Conservation (phyloP, 2,888 invertebrate species). For the Andrena praecox region DNA sequence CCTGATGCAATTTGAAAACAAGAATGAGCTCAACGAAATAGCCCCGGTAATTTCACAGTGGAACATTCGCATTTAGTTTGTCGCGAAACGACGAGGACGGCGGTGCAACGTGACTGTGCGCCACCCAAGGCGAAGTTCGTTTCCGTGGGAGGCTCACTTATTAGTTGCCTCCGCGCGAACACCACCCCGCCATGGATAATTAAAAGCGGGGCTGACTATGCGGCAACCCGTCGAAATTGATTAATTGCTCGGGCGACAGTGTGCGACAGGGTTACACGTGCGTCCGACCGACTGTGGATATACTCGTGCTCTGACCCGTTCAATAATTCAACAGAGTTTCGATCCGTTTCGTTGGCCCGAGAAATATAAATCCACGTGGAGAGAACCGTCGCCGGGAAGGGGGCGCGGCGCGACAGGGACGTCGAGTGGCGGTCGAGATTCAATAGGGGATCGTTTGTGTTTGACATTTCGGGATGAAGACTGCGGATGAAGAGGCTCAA, state of each 20-base stretch:
- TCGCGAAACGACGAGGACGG: background rate
- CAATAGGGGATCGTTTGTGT: conserved; percentile 14
- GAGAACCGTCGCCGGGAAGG: background rate
- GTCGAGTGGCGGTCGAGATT: background rate
- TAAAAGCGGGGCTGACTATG: conserved; percentile 7
- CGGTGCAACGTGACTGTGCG: background rate
- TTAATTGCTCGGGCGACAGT: conserved; percentile 36
- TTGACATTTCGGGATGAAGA: conserved; percentile 14
- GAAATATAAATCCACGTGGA: conserved; percentile 28
- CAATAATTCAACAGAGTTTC: conserved; percentile 50
- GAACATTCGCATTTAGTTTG: background rate
- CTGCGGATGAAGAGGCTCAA: background rate
- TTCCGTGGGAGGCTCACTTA: background rate
- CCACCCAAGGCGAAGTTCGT: background rate
- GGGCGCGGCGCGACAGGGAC: background rate
- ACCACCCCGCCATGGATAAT: conserved; percentile 12
- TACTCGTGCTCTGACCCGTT: conserved; percentile 33
- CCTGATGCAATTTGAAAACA: background rate
- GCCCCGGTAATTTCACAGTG: background rate
- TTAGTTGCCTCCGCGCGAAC: background rate
- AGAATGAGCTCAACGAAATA: too few species aligned
- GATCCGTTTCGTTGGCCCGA: conserved; percentile 32
- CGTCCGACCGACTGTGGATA: conserved; percentile 18
- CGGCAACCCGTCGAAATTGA: conserved; percentile 23
- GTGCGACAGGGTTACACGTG: conserved; percentile 41